Evolutionary conservation across 1,140 invertebrate species (phyloP).

Genomic region (Euwallacea similis): DNA sequence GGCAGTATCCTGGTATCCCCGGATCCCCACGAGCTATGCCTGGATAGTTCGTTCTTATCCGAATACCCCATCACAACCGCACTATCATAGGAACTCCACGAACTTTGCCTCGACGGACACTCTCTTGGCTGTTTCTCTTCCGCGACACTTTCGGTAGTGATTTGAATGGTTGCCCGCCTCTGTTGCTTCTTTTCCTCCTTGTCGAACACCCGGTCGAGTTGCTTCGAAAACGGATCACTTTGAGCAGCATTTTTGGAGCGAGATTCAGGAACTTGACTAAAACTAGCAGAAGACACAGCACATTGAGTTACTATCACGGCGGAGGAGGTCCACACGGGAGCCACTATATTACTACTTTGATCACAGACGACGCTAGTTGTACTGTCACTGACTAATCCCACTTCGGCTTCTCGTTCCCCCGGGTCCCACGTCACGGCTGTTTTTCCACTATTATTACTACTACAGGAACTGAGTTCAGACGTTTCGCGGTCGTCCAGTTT

Average conservation of each 20-base stretch:
- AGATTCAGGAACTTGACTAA: slow-evolving; percentile 48
- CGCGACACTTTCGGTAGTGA: slow-evolving; percentile 6
- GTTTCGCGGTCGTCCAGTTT: slow-evolving; percentile 12
- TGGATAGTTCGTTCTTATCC: slow-evolving; percentile 63
- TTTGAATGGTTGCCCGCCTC: slow-evolving; percentile 47
- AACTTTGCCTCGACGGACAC: slow-evolving; percentile 68
- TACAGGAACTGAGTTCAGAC: slow-evolving; percentile 43
- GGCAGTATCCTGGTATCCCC: slow-evolving; percentile 67
- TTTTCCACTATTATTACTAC: slow-evolving; percentile 21
- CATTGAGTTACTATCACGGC: slow-evolving; percentile 45
- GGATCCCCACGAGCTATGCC: slow-evolving; percentile 82
- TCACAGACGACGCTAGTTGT: slow-evolving; percentile 50
- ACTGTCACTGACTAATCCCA: slow-evolving; percentile 29
- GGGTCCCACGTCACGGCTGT: slow-evolving; percentile 61
- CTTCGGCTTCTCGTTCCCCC: slow-evolving; percentile 52
- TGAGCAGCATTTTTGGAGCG: slow-evolving; percentile 32
- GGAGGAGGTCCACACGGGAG: slow-evolving; percentile 47
- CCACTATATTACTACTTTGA: slow-evolving; percentile 55
- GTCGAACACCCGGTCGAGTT: slow-evolving; percentile 72
- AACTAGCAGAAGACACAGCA: slow-evolving; percentile 40
- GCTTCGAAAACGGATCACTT: slow-evolving; percentile 71
- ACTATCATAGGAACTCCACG: slow-evolving; percentile 79
- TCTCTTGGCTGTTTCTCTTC: slow-evolving; percentile 47
- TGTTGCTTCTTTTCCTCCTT: slow-evolving; percentile 66
- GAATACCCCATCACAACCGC: slow-evolving; percentile 66